Evolutionary conservation across 2,113 vertebrate species (phyloP).

Genomic region (Boleophthalmus pectinirostris): DNA sequence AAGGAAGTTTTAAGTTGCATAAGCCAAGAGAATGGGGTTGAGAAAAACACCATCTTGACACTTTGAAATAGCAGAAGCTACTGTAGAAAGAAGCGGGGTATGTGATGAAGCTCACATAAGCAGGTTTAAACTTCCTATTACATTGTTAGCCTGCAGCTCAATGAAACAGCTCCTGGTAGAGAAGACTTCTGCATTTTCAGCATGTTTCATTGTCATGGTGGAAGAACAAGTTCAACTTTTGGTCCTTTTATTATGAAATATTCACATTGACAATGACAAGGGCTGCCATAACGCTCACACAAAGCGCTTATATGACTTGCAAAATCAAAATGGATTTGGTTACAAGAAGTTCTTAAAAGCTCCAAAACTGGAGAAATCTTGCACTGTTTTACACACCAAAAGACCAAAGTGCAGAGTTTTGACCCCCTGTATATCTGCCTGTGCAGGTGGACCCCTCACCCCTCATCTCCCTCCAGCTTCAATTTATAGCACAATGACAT

Average conservation of each 20-base stretch:
- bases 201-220: conserved; percentile 4
- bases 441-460: neutral
- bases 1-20: conserved; percentile 23
- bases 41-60: conserved; percentile 20
- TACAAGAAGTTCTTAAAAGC: conserved; percentile 1
- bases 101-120: neutral
- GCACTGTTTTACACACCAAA: neutral
- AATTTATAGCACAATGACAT: neutral
- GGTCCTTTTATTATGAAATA: neutral
- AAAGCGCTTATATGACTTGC: conserved; percentile 2
- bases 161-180: neutral
- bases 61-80: conserved; percentile 11
- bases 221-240: conserved; percentile 8
- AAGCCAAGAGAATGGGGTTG: conserved; percentile 23
- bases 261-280: neutral
- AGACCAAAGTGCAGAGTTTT: neutral
- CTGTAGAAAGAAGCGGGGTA: neutral
- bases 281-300: neutral
- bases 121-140: conserved; percentile 27
- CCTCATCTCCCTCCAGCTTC: neutral
- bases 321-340: conserved; percentile 5
- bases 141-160: neutral
- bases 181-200: conserved; percentile 17
- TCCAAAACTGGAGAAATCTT: neutral
- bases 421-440: neutral